Base-by-base conservation (phyloP, 2,113 vertebrate genomes). In the Periophthalmodon schlosseri region DNA sequence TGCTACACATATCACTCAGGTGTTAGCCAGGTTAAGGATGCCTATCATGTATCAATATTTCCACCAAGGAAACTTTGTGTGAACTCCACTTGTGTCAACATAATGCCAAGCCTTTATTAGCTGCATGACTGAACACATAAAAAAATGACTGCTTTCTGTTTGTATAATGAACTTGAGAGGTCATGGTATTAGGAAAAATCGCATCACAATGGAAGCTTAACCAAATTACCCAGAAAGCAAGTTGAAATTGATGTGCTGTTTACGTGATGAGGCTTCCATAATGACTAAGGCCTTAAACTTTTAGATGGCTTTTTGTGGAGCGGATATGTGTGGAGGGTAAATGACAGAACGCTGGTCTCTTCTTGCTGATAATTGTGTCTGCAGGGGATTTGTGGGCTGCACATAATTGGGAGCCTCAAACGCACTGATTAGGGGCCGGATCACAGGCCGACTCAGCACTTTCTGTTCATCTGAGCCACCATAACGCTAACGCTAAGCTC, bases 341-440 rank as follows among this genome's bases (percentile, higher is more conserved):
- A 65, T 65, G 63, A 65, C 63, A 39, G 63, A 65, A 39, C 63
- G 33, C 33, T 36, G 34, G 34, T 36, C 63, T 65, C 18, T 36
- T 65, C 63, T 4, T 18, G 33, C 34, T 39, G 33, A 65, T 65
- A 65, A 65, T 65, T 65, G 63, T 65, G 63, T 36, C 63, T 65
- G 34, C 16, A 65, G 63, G 63, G 63, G 63, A 65, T 65, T 65
- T 65, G 63, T 39, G 63, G 63, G 63, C 63, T 20, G 33, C 63
- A n/a, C 63, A 65, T 65, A 65, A 65, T 65, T 65, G 63, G 57
- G 63, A 65, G 33, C 33, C 63, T 65, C 63, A 65, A 65, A 65
- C 63, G 63, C 33, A 65, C 33, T 65, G 63, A 65, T 65, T 65
- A 65, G 63, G 56, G 63, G 34, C 63, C 34, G 18, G 63, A 65